Percentiles rank a stretch among this genome's conserved stretches.
phyloP scores from a whole-genome alignment of 2,888 invertebrate species.

The Siphlonurus alternatus region DNA sequence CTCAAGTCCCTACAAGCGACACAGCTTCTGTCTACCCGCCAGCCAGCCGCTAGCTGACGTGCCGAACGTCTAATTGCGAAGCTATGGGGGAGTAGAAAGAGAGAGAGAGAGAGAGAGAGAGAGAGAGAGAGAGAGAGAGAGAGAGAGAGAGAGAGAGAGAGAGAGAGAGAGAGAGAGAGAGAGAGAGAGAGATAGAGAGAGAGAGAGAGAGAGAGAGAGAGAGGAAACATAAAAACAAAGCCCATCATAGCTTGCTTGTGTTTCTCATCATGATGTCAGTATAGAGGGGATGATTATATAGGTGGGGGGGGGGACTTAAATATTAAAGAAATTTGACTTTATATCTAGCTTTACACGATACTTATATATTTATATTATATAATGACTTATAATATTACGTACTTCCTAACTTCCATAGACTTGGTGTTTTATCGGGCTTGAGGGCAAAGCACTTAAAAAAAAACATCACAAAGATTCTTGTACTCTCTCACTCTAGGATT shows the following conservation, averaged over 20 bases:
- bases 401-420: too few relatives aligned
- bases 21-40: neutral
- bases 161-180: slow-evolving; percentile 9
- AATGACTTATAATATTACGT: too few relatives aligned
- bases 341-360: too few relatives aligned
- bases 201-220: slow-evolving; percentile 10
- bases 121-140: slow-evolving; percentile 10
- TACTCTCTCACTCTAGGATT: too few relatives aligned
- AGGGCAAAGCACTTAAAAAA: neutral
- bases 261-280: too few relatives aligned
- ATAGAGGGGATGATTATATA: too few relatives aligned
- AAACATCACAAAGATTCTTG: neutral
- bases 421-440: neutral
- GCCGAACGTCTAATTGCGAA: neutral
- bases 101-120: slow-evolving; percentile 9
- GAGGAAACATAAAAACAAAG: slow-evolving; percentile 6
- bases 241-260: neutral
- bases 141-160: slow-evolving; percentile 5
- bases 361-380: too few relatives aligned
- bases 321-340: too few relatives aligned
- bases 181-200: slow-evolving; percentile 9
- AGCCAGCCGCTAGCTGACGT: neutral
- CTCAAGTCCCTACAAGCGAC: neutral
- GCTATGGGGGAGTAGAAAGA: neutral
- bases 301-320: too few relatives aligned